Percentiles rank a stretch among this genome's conserved stretches.
Conservation (phyloP, 1,140 invertebrate genomes). For the Melipona quadrifasciata region DNA sequence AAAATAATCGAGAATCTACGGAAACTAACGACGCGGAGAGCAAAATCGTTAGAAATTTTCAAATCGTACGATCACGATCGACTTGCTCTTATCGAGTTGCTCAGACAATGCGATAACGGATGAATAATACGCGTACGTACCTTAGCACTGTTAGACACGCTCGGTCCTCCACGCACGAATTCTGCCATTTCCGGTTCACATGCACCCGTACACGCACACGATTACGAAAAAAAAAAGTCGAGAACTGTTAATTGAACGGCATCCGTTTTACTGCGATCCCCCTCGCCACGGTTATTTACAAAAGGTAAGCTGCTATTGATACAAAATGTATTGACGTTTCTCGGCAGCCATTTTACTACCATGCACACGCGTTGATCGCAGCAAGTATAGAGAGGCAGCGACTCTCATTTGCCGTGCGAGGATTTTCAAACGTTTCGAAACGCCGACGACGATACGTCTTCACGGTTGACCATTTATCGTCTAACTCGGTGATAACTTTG, state of each 20-base stretch:
- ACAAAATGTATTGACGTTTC: conserved; percentile 80
- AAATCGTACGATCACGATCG: background rate
- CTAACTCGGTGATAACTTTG: background rate
- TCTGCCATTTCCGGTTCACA: conserved; percentile 81
- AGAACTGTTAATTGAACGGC: conserved; percentile 61
- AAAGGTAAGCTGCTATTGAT: conserved; percentile 66
- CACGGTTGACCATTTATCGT: background rate
- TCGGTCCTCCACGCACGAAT: conserved; percentile 83
- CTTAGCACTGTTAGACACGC: conserved; percentile 81
- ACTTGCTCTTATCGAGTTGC: background rate
- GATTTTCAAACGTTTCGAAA: background rate
- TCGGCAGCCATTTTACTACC: conserved; percentile 77
- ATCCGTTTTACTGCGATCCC: conserved; percentile 61
- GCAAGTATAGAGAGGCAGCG: background rate
- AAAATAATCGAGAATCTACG: background rate
- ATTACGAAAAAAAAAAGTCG: conserved; percentile 40
- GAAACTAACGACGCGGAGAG: background rate
- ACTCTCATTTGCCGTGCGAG: background rate
- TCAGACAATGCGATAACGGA: background rate
- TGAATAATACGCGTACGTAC: conserved; percentile 66
- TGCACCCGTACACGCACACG: conserved; percentile 59
- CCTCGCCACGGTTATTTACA: conserved; percentile 70
- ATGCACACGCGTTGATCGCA: conserved; percentile 48
- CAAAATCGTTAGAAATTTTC: background rate
- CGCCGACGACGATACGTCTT: background rate